phyloP scores from a whole-genome alignment of 64 coral and sea anemone species.

The Exaiptasia diaphana region DNA sequence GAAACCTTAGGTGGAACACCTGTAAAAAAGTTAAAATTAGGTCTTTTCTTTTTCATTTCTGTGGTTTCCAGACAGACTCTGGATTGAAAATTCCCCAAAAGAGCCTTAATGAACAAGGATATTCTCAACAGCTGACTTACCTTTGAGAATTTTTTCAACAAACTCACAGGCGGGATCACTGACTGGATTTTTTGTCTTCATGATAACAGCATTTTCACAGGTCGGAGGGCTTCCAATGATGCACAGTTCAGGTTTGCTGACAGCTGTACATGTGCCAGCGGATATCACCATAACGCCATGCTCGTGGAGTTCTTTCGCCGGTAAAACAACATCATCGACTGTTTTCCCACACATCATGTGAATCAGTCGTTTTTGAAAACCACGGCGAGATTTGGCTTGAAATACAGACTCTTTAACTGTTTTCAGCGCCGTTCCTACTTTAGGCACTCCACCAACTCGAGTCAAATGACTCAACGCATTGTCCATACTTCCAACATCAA shows the following conservation, averaged over 20 bases:
- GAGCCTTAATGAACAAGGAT: no score
- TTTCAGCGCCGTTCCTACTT: not conserved
- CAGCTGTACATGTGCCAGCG: slow-evolving; percentile 22
- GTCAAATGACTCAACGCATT: not conserved
- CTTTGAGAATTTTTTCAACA: slow-evolving; percentile 36
- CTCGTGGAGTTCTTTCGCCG: not conserved
- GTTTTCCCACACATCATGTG: slow-evolving; percentile 49
- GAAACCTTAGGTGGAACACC: not conserved
- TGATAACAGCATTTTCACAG: slow-evolving; percentile 34
- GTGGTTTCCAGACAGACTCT: no score
- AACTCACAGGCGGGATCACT: slow-evolving; percentile 23
- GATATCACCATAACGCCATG: not conserved
- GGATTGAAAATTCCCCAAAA: no score
- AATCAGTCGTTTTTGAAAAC: slow-evolving; percentile 13
- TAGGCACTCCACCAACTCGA: not conserved
- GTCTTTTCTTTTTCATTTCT: not conserved
- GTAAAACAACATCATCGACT: slow-evolving; percentile 43
- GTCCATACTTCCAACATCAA: slow-evolving; percentile 1
- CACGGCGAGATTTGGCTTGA: not conserved
- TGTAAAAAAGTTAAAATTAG: not conserved
- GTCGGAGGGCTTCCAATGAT: slow-evolving; percentile 45
- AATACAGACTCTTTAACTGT: slow-evolving; percentile 12
- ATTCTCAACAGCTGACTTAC: no score
- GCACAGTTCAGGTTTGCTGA: slow-evolving; percentile 38
- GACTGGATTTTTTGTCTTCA: slow-evolving; percentile 18